These are phyloP conservation scores for Tribolium madens DNA, from an alignment of 1,140 invertebrate genomes.

Conservation along the genomic window DNA sequence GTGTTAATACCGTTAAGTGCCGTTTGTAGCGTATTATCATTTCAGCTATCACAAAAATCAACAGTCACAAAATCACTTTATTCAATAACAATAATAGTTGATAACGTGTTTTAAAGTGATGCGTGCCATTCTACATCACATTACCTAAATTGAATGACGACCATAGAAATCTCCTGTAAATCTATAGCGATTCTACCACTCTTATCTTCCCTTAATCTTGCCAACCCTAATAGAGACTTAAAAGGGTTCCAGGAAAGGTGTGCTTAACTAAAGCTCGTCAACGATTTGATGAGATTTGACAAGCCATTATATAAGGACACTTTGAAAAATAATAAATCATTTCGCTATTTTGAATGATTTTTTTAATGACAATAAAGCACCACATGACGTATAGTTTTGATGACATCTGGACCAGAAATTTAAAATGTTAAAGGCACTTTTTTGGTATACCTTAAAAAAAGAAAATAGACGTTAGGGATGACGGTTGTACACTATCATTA, in stretches of 20 bases:
- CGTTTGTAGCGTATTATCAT: conserved; percentile 38
- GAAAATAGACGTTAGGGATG: conserved; percentile 3
- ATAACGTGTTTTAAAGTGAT: conserved; percentile 49
- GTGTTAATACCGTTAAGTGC: conserved; percentile 9
- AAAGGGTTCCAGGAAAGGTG: conserved; percentile 51
- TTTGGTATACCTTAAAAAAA: conserved; percentile 38
- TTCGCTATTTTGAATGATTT: neutral
- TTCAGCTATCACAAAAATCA: conserved; percentile 48
- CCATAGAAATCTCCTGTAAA: conserved; percentile 35
- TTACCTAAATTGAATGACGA: conserved; percentile 54
- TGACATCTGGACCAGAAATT: conserved; percentile 36
- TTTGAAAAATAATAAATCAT: neutral
- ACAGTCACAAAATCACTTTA: conserved; percentile 52
- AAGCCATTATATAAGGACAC: conserved; percentile 46
- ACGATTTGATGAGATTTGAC: conserved; percentile 43
- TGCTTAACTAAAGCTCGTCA: conserved; percentile 49
- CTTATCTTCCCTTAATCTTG: conserved; percentile 41
- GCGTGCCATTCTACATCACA: conserved; percentile 53
- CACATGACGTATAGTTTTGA: conserved; percentile 14
- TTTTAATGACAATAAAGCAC: conserved; percentile 2
- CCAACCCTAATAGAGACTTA: conserved; percentile 50
- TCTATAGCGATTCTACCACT: conserved; percentile 26
- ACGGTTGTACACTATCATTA: conserved; percentile 34
- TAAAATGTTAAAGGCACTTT: conserved; percentile 20
- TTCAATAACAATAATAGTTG: conserved; percentile 55